Base-by-base conservation (phyloP, 2,113 vertebrate species). In the Sylvia atricapilla region DNA sequence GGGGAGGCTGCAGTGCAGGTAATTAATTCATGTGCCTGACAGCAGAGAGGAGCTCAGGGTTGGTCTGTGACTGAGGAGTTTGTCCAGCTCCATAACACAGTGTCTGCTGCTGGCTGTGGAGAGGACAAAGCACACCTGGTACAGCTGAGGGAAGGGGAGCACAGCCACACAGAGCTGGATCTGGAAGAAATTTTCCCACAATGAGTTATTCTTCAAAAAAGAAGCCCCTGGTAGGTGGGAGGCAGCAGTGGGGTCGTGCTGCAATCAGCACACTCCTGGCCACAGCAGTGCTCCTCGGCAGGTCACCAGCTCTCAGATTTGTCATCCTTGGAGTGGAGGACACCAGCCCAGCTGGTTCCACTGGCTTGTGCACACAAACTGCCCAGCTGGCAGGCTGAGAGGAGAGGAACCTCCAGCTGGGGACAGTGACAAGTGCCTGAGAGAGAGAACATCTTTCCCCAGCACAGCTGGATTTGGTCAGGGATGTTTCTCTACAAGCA, bases 401-500 rank as follows among this genome's bases (percentile, higher is more conserved):
- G 64, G 13, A 83, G 31, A 85, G 67, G 43, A 89, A 60, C 62
- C 53, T 83, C 84, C 80, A 76, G 58, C 92, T 72, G 92, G 70
- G 74, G 83, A 67, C 67, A 63, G 33, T 28, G 89, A 86, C 72
- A 87, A 94, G 33, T 22, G 56, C 37, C 75, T 49, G 80, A 50
- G 53, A 86, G 72, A 80, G 59, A 50, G 63, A 85, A 63, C 43
- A 25, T 44, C 62, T 63, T 60, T 59, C 33, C 47, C 67, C 76
- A 64, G 92, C 87, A 89, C 72, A 83, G 81, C 87, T 62, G 87
- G 87, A 27, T 84, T 73, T 33, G 43, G 37, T 44, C 0, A 11
- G 73, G 84, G 58, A 33, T 37, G 50, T 64, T 89, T 43, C 83
- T 83, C 58, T 63, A 23, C 9, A 10, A 82, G 64, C 31, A 60